Base-by-base conservation (phyloP, 2,797 vertebrate species). In the Pyrocephalus nanus region DNA sequence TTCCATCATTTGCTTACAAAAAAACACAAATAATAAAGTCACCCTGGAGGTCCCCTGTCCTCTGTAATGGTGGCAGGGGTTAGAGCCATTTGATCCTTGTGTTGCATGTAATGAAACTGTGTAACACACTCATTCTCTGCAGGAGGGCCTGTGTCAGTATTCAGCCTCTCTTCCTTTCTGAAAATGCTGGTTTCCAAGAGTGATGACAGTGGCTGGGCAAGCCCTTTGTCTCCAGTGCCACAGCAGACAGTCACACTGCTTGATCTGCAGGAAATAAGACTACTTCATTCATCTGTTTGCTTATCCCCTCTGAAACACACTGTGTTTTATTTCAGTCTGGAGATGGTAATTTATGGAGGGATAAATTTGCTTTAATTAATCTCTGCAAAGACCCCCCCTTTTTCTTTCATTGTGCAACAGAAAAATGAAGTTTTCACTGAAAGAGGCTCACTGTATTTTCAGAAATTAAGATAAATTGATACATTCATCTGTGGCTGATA, bases 381-480 rank as follows among this genome's bases (percentile, higher is more conserved):
- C 94, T 96, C 86, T 86, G 78, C 89, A 84, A 58, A 96, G 83
- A 88, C 55, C 78, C 58, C 80, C 47, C 50, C 25, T 95, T 95
- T 87, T 93, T 89, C 93, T 88, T 91, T 83, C 85, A 66, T 88
- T 91, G 86, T 94, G 66, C 94, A 81, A 93, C 78, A 81, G 92
- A 97, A 95, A 92, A 95, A 97, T 91, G 95, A 93, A 95, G 86
- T 95, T 80, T 85, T 43, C 77, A 72, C 69, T 96, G 91, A 96
- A 97, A 97, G 92, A 82, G 58, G 61, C 70, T 89, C 90, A 83
- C 86, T 95, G 90, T 96, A 94, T 97, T 97, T 97, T 95, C 96
- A 96, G 97, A 97, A 97, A 97, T 98, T 96, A 97, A 97, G 97
- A 98, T 97, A 96, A 97, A 97, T 96, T 96, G 93, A 91, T 96